Conservation (phyloP, 1,140 invertebrate genomes). For the Panulirus ornatus region DNA sequence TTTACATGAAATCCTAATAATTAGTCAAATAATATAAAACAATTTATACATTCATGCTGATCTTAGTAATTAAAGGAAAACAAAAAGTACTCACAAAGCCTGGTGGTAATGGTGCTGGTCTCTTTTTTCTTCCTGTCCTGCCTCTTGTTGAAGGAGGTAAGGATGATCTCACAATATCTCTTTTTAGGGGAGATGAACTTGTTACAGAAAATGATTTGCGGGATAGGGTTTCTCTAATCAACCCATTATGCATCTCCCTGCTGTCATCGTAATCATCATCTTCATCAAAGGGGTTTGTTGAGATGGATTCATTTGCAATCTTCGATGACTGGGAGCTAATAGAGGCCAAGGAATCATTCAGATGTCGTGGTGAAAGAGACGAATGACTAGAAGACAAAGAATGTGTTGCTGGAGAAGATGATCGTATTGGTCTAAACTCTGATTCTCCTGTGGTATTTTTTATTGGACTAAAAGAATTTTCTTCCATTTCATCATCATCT, state of each 20-base stretch:
- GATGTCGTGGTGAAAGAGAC: neutral
- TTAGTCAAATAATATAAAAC: too few relatives aligned
- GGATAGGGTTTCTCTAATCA: neutral
- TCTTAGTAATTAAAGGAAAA: neutral
- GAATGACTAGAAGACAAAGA: neutral
- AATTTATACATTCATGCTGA: too few relatives aligned
- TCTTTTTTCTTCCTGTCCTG: conserved; percentile 31
- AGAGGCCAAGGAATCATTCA: neutral
- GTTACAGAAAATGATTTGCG: neutral
- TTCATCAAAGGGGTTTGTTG: conserved; percentile 44
- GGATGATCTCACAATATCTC: conserved; percentile 5
- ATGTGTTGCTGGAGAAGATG: neutral
- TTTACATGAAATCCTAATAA: too few relatives aligned
- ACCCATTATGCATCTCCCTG: neutral
- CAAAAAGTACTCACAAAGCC: neutral
- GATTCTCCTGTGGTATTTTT: neutral
- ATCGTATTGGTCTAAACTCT: neutral
- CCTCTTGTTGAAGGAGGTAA: conserved; percentile 8
- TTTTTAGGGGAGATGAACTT: neutral
- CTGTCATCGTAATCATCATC: conserved; percentile 18
- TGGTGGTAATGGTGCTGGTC: conserved; percentile 26
- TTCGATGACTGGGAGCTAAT: neutral
- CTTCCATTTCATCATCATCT: conserved; percentile 9
- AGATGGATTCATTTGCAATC: neutral
- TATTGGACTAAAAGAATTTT: neutral